Base-by-base conservation (phyloP, 2,113 vertebrate species). In the Phrynosoma blainvillii region DNA sequence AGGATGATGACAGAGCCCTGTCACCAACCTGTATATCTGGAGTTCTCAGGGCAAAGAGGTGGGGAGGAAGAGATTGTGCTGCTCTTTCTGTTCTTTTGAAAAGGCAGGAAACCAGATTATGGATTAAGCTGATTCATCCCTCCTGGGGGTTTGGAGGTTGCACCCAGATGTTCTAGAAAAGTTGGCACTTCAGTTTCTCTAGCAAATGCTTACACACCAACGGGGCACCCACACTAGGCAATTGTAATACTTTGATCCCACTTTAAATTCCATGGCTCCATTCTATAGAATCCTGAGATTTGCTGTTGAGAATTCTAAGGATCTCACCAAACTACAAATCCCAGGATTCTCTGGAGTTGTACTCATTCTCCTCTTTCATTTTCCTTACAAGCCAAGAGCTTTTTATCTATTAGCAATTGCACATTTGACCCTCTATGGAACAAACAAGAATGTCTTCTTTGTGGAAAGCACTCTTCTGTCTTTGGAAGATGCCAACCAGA, bases 71-170 rank as follows among this genome's bases (percentile, higher is more conserved):
- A 1, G 2, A 13, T 30, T 80, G 0, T 42, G 0, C n/a, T 71
- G 8, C 59, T 0, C 88, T 56, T 10, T 0, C 0, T 13, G 25
- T 16, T 68, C 87, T 75, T 83, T 79, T 84, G 68, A 84, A 5
- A 27, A 36, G 18, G 70, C 1, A 27, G 0, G n/a, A 86, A 82
- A 62, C 4, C 0, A 2, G 27, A 68, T 70, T 68, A 79, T 78
- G 89, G 65, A 90, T 90, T 85, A 80, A 16, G 74, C 0, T 94
- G 95, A 93, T 90, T 96, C 91, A 93, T 93, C 91, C 91, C 90
- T 89, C 92, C 21, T 56, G 20, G 54, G 77, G 30, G 14, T 71
- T 3, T 42, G 16, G 21, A 79, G 47, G 73, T 65, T 42, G 36
- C 84, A 66, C 84, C 84, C 84, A 85, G 16, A 0, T 23, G 2